Base-by-base conservation (phyloP, 2,888 invertebrate genomes). In the Dryomyza anilis region DNA sequence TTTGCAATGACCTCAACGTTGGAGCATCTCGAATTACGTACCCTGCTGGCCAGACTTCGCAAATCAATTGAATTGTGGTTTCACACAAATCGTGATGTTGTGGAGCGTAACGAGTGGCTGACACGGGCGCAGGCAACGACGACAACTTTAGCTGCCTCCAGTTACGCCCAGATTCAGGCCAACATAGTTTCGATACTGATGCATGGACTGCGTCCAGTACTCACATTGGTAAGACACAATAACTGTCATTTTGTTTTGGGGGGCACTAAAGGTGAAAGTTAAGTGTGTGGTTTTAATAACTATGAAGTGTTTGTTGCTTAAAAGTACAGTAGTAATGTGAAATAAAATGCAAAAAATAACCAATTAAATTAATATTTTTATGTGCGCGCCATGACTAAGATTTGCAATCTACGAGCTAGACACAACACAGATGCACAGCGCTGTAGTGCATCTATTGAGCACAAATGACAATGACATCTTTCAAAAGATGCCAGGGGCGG, bases 161-260 rank as follows among this genome's bases (percentile, higher is more conserved):
- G n/a, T 58, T 19, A 39, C 25, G 52, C 33, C 5, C 61, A 61
- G 21, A 61, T 61, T 14, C 52, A 53, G 25, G 21, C 53, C 3
- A 45, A 16, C 21, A 21, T 12, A n/a, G 67, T 71, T 8, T 73
- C 76, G 25, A 77, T 79, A 50, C 66, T 79, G 43, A 67, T 71
- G 55, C 75, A 79, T 61, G 80, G 77, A 3, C 57, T 77, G 23
- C 59, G 61, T 46, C 65, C 55, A 30, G 53, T 58, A n/a, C 19
- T 45, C 12, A 63, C 65, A 58, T 57, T 57, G 70, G 63, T 70
- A 69, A 61, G 52, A 1, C 45, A 63, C 33, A 53, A 56, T 36
- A 10, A n/a, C n/a, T n/a, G n/a, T n/a, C n/a, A n/a, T n/a, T n/a
- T n/a, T n/a, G n/a, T n/a, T n/a, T n/a, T n/a, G n/a, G n/a, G n/a